phyloP scores from a whole-genome alignment of 2,113 vertebrate species.

The Barbus barbus region DNA sequence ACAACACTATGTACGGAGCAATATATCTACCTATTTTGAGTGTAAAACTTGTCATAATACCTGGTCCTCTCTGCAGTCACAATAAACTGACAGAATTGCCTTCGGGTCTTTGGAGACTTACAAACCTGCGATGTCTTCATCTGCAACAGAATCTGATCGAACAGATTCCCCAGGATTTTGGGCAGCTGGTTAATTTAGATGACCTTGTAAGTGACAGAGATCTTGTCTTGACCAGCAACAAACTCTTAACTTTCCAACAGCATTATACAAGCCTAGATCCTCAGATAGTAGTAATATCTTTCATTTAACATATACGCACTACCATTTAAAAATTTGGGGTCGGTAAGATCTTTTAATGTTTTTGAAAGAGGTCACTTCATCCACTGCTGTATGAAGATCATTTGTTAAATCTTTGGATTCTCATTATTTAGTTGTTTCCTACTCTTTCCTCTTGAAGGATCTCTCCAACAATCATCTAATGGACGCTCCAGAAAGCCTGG shows the following conservation, averaged over 20 bases:
- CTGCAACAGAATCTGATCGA: slow-evolving; percentile 87
- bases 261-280: neutral
- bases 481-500: too few species aligned
- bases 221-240: neutral
- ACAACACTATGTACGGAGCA: neutral
- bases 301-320: neutral
- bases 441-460: too few species aligned
- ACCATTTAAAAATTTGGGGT: too few species aligned
- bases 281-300: too few species aligned
- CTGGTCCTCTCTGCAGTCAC: slow-evolving; percentile 75
- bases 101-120: slow-evolving; percentile 77
- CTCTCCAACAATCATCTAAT: too few species aligned
- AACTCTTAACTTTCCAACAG: neutral
- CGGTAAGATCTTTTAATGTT: neutral
- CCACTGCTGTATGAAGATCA: neutral
- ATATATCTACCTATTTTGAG: neutral
- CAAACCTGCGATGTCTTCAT: slow-evolving; percentile 80
- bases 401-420: too few species aligned
- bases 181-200: slow-evolving; percentile 80
- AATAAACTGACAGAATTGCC: slow-evolving; percentile 86
- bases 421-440: too few species aligned
- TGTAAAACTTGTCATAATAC: neutral
- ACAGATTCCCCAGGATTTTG: slow-evolving; percentile 80
- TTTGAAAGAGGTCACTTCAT: neutral
- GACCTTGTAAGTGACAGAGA: slow-evolving; percentile 81